Conservation (phyloP, 2,797 vertebrate genomes). For the Gobio occitaniae region DNA sequence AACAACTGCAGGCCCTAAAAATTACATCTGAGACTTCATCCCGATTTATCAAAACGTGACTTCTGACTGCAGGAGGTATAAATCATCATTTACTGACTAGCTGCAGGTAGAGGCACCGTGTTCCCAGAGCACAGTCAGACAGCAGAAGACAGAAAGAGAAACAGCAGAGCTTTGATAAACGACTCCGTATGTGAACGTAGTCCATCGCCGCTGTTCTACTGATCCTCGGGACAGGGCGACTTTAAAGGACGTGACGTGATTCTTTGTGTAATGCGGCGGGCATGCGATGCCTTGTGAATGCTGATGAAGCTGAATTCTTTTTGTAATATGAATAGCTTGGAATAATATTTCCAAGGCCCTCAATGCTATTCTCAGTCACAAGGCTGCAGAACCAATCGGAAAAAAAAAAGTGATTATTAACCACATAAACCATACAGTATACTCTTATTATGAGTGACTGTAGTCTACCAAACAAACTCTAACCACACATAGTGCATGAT, state of each 20-base stretch:
- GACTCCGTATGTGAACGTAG: slow-evolving; percentile 25
- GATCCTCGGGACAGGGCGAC: slow-evolving; percentile 49
- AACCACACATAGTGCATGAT: background rate
- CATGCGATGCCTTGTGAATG: background rate
- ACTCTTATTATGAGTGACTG: background rate
- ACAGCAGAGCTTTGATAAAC: slow-evolving; percentile 51
- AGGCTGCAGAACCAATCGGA: background rate
- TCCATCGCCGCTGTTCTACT: slow-evolving; percentile 26
- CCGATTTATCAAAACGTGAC: slow-evolving; percentile 65
- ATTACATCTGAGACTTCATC: slow-evolving; percentile 65
- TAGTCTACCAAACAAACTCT: background rate
- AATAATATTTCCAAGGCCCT: slow-evolving; percentile 13
- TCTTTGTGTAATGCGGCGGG: slow-evolving; percentile 22
- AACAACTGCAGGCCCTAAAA: slow-evolving; percentile 64
- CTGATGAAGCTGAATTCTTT: slow-evolving; percentile 32
- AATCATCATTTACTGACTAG: slow-evolving; percentile 67
- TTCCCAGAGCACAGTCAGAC: slow-evolving; percentile 41
- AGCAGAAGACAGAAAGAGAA: slow-evolving; percentile 40
- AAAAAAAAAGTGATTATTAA: background rate
- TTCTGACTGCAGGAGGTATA: slow-evolving; percentile 55
- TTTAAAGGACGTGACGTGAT: slow-evolving; percentile 34
- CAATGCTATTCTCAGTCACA: background rate
- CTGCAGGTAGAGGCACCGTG: slow-evolving; percentile 48
- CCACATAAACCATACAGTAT: background rate
- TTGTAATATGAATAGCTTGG: background rate